Percentiles rank a stretch among this genome's conserved stretches.
These are phyloP conservation scores for Chromis chromis DNA, from an alignment of 2,797 vertebrate genomes.

Conservation along the genomic window DNA sequence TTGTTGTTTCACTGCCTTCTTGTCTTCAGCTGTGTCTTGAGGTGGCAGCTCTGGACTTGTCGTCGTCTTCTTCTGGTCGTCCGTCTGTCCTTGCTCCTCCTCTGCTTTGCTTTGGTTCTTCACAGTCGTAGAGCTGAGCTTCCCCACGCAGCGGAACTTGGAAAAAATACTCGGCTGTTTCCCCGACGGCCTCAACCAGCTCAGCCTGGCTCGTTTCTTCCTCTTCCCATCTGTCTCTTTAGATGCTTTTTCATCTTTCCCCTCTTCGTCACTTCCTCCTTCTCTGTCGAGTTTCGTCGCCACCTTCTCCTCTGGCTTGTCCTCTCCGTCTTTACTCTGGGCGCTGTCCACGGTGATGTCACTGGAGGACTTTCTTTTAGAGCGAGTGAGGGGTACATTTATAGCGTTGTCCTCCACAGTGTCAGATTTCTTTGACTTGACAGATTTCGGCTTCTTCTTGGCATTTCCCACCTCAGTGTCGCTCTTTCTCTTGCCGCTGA, in stretches of 20 bases:
- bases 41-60: slow-evolving; percentile 8
- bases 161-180: slow-evolving; percentile 97
- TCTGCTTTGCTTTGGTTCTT: slow-evolving; percentile 79
- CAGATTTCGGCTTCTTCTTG: slow-evolving; percentile 93
- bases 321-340: slow-evolving; percentile 63
- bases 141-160: slow-evolving; percentile 93
- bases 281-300: slow-evolving; percentile 72
- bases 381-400: slow-evolving; percentile 87
- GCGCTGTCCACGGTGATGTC: slow-evolving; percentile 44
- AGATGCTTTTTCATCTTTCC: slow-evolving; percentile 76
- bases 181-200: slow-evolving; percentile 90
- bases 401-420: slow-evolving; percentile 59
- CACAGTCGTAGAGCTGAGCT: slow-evolving; percentile 83
- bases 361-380: slow-evolving; percentile 90
- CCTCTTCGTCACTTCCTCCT: slow-evolving; percentile 69
- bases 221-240: slow-evolving; percentile 84
- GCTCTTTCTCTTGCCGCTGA: slow-evolving; percentile 92
- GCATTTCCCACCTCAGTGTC: slow-evolving; percentile 91
- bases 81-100: slow-evolving; percentile 10
- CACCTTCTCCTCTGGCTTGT: slow-evolving; percentile 67
- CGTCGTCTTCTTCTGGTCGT: slow-evolving; percentile 66
- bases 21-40: slow-evolving; percentile 2
- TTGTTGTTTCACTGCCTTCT: slow-evolving; percentile 41
- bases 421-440: slow-evolving; percentile 81
- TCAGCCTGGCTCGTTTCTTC: slow-evolving; percentile 87